Conservation (phyloP, 1,140 invertebrate species). For the Aphelinus certus region DNA sequence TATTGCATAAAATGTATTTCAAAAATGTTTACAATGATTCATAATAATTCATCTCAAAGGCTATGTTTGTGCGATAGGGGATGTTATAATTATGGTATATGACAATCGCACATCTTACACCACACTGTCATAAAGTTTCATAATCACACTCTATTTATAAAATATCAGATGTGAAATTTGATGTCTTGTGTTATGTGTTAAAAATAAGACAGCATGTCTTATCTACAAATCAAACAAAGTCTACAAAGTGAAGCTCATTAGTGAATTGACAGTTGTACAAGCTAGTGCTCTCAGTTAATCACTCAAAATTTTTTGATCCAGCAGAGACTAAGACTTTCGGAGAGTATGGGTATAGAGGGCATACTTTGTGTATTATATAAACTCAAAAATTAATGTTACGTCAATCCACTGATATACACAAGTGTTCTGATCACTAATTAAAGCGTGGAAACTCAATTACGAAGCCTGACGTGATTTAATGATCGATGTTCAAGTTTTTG, state of each 20-base stretch:
- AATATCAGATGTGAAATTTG: no score
- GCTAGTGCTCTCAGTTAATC: slow-evolving; percentile 2
- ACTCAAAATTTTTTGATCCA: neutral
- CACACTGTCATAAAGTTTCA: no score
- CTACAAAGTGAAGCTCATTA: slow-evolving; percentile 1
- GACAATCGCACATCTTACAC: no score
- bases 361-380: slow-evolving; percentile 1
- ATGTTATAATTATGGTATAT: no score
- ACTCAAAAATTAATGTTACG: slow-evolving; percentile 1
- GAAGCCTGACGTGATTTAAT: slow-evolving; percentile 8
- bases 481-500: slow-evolving; percentile 3
- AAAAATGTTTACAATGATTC: no score
- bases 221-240: neutral
- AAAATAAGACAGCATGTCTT: no score
- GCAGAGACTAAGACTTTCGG: no score
- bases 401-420: slow-evolving; percentile 11
- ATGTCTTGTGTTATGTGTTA: no score
- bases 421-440: slow-evolving; percentile 14
- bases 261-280: neutral
- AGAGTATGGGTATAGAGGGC: neutral
- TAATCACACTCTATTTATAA: no score
- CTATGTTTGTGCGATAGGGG: no score
- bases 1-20: no score
- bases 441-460: neutral
- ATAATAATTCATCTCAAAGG: no score